These are phyloP conservation scores for Rhinoptilus africanus DNA, from an alignment of 2,113 vertebrate species.

Conservation along the genomic window DNA sequence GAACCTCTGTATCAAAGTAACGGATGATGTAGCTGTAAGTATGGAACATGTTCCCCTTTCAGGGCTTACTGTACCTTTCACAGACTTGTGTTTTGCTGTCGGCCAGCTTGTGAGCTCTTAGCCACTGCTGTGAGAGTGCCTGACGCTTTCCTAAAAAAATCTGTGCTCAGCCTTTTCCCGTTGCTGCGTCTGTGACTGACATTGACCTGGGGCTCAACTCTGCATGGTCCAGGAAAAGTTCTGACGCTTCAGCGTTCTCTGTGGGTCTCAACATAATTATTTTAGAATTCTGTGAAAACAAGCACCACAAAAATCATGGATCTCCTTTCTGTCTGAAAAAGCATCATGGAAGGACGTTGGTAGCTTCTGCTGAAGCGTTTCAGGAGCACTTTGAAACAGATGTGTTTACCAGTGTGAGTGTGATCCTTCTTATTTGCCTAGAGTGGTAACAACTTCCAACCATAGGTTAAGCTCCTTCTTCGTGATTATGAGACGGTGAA, in stretches of 20 bases:
- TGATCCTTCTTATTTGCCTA: no score
- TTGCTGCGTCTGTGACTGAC: not conserved
- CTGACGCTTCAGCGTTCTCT: not conserved
- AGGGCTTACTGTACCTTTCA: not conserved
- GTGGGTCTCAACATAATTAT: not conserved
- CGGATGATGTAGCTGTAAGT: constrained; percentile 94
- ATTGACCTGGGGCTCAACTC: not conserved
- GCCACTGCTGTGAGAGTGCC: not conserved
- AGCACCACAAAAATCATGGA: not conserved
- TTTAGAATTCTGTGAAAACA: not conserved
- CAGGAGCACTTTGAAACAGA: not conserved
- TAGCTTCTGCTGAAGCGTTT: not conserved
- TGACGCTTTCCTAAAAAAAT: not conserved
- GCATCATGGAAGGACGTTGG: not conserved
- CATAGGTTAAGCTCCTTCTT: not conserved
- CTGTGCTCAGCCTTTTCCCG: not conserved
- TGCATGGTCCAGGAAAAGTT: not conserved
- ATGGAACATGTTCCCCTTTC: not conserved
- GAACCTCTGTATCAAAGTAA: constrained; percentile 95
- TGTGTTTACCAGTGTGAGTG: no score
- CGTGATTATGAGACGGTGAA: not conserved
- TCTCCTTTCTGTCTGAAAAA: not conserved
- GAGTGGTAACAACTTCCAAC: not conserved
- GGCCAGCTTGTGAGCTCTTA: not conserved
- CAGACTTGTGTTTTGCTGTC: not conserved